Evolutionary conservation across 2,888 invertebrate species (phyloP).

Genomic region (Cepaea hortensis): DNA sequence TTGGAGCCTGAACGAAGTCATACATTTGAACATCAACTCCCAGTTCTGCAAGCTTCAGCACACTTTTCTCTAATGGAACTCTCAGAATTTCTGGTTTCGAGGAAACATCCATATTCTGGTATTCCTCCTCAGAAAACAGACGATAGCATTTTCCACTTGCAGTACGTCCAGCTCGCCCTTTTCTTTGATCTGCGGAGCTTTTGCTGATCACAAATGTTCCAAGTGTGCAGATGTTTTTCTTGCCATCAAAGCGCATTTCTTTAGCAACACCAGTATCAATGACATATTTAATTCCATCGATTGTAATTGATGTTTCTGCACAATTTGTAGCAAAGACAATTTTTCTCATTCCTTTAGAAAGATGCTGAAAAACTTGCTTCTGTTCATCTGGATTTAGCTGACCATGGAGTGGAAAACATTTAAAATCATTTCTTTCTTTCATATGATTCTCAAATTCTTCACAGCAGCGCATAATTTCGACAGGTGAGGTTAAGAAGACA

Average conservation of each 20-base stretch:
- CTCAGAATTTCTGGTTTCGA: slow-evolving; percentile 74
- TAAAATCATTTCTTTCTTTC: slow-evolving; percentile 51
- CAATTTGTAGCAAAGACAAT: slow-evolving; percentile 76
- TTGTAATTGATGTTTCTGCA: slow-evolving; percentile 77
- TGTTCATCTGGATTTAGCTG: slow-evolving; percentile 72
- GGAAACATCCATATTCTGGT: slow-evolving; percentile 63
- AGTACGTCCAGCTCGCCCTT: slow-evolving; percentile 76
- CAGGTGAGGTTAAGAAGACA: slow-evolving; percentile 75
- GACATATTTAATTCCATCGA: slow-evolving; percentile 75
- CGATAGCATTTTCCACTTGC: slow-evolving; percentile 74
- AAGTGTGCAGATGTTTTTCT: slow-evolving; percentile 67
- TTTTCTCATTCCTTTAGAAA: slow-evolving; percentile 65
- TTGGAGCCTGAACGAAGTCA: slow-evolving; percentile 73
- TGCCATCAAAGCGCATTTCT: slow-evolving; percentile 72
- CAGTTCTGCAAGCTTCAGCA: slow-evolving; percentile 71
- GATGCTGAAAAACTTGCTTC: slow-evolving; percentile 66
- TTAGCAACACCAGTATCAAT: slow-evolving; percentile 76
- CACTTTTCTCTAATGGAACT: slow-evolving; percentile 68
- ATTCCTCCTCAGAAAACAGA: slow-evolving; percentile 72
- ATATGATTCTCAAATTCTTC: slow-evolving; percentile 53
- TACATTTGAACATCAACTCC: slow-evolving; percentile 68
- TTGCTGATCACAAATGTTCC: slow-evolving; percentile 65
- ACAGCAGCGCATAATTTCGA: slow-evolving; percentile 72
- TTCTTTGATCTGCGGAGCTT: slow-evolving; percentile 76
- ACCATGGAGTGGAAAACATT: slow-evolving; percentile 70